These are phyloP conservation scores for Ctenodactylus gundi DNA, from an alignment of 2,113 vertebrate genomes.

Conservation along the genomic window DNA sequence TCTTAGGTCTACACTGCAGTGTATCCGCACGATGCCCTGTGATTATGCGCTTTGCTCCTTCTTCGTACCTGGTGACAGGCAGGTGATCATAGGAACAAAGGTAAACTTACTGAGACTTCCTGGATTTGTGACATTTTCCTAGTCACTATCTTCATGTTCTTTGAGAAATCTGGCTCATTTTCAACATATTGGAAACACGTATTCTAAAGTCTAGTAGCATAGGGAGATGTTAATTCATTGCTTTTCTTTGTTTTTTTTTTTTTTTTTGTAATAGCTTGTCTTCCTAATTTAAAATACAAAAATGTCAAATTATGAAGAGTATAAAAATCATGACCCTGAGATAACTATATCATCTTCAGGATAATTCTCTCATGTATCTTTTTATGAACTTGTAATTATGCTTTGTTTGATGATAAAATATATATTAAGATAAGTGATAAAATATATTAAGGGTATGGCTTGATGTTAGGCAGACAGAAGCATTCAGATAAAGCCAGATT, in stretches of 20 bases:
- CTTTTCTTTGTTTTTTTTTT: background rate
- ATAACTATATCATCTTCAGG: background rate
- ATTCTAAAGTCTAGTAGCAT: background rate
- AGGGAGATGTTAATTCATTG: background rate
- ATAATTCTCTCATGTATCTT: background rate
- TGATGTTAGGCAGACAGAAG: background rate
- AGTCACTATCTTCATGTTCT: background rate
- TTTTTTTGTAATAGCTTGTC: background rate
- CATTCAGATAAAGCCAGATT: background rate
- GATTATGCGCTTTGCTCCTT: conserved; percentile 95
- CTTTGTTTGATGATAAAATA: background rate
- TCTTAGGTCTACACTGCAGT: conserved; percentile 93
- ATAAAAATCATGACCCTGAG: background rate
- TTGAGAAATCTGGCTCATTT: background rate
- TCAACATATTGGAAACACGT: background rate
- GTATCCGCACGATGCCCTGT: conserved; percentile 95
- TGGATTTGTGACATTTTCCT: background rate
- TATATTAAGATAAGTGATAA: background rate
- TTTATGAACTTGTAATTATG: background rate
- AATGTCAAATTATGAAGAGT: background rate
- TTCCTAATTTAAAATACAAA: background rate
- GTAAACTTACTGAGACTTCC: conserved; percentile 77
- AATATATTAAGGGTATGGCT: background rate
- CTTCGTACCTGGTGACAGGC: conserved; percentile 96
- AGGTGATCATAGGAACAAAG: conserved; percentile 96